phyloP scores from a whole-genome alignment of 2,888 invertebrate species.

The Amphimallon solstitiale region DNA sequence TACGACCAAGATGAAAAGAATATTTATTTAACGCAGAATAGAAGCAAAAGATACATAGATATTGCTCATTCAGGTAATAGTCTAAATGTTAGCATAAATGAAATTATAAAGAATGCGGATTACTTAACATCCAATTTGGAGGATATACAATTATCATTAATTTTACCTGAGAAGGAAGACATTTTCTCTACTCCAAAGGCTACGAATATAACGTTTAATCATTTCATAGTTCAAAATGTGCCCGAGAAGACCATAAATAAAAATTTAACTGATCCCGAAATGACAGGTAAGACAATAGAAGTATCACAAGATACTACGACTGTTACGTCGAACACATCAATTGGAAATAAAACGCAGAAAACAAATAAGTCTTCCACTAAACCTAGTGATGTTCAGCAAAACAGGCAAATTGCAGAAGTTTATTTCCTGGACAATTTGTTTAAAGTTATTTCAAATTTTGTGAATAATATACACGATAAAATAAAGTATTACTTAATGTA shows the following conservation, averaged over 20 bases:
- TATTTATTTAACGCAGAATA: constrained; percentile 2
- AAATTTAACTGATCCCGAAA: no score
- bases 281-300: no score
- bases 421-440: constrained; percentile 37
- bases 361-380: not conserved
- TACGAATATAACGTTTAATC: constrained; percentile 44
- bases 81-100: constrained; percentile 49
- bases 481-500: constrained; percentile 35
- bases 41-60: constrained; percentile 42
- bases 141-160: constrained; percentile 40
- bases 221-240: no score
- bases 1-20: not conserved
- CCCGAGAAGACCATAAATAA: no score
- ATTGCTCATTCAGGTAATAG: constrained; percentile 1
- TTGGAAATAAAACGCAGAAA: no score
- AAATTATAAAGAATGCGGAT: constrained; percentile 42
- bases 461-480: constrained; percentile 37
- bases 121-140: constrained; percentile 39
- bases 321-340: no score
- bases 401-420: constrained; percentile 9
- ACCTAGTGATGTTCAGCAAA: constrained; percentile 35
- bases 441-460: constrained; percentile 33
- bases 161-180: constrained; percentile 41
- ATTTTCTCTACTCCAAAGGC: constrained; percentile 40
- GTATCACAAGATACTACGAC: no score